Base-by-base conservation (phyloP, 64 coral and sea anemone genomes). In the Platygyra sinensis region DNA sequence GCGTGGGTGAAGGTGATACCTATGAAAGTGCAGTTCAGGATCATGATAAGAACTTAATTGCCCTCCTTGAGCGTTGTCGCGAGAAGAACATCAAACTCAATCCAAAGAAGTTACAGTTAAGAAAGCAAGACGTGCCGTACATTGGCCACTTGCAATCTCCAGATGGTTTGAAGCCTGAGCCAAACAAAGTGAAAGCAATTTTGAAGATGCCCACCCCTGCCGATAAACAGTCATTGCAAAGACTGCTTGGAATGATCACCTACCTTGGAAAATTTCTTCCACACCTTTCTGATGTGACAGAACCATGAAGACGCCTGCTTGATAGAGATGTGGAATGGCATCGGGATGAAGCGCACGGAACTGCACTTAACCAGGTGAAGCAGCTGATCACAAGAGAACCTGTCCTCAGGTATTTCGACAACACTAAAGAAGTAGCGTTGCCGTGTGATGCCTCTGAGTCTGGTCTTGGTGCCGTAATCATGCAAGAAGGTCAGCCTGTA, bases 391-490 rank as follows among this genome's bases (percentile, higher is more conserved):
- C 62, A 60, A 60, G 80, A 32, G 67, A 62, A 30, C 55, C 72
- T 22, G 74, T 92, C 6, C 74, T 87, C 31, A 22, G 55, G 18
- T 79, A 87, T 14, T 87, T 55, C 31, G 82, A 86, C 39, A 39
- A 13, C 7, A 65, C 25, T 7, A 46, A 42, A 69, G 72, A 80
- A 52, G 29, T 77, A 31, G 72, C 78, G 16, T 24, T 89, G 18
- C 80, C 36, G 33, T 72, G 72, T 10, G 92, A 94, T 61, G 87
- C 80, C 24, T 87, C 80, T 22, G 76, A 91, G 42, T 52, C 72
- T 2, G 75, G 75, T 2, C 72, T 79, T 79, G 59, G 90, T 30
- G 74, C 83, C 28, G 83, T 87, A 8, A n/a, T 87, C 24, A 60
- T 87, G 67, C 90, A 87, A 52, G 22, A n/a, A 46, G 86, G 73